phyloP scores from a whole-genome alignment of 1,140 invertebrate genomes.

The Cydia strobilella region DNA sequence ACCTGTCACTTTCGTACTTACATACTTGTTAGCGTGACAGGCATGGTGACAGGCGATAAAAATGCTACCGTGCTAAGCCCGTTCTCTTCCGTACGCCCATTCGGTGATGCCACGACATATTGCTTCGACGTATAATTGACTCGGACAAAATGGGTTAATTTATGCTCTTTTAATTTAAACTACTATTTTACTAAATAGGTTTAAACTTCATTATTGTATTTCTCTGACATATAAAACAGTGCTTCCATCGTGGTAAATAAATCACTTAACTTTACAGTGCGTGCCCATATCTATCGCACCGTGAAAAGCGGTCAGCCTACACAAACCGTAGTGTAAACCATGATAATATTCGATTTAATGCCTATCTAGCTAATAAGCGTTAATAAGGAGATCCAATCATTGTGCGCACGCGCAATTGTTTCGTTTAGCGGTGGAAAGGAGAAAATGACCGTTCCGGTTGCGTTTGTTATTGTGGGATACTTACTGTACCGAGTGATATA shows the following conservation, averaged over 20 bases:
- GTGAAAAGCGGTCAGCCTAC: not conserved
- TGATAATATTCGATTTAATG: slow-evolving; percentile 18
- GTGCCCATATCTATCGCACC: not conserved
- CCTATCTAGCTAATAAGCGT: not conserved
- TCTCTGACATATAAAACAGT: not conserved
- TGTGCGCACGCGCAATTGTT: slow-evolving; percentile 41
- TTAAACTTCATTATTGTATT: no score
- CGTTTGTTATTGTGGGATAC: slow-evolving; percentile 1
- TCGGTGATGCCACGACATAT: no score
- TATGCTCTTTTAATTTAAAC: no score
- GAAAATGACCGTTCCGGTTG: slow-evolving; percentile 44
- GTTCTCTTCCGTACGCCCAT: no score
- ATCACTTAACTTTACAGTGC: not conserved
- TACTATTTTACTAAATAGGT: no score
- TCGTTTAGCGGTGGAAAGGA: slow-evolving; percentile 52
- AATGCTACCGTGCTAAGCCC: no score
- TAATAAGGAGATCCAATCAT: slow-evolving; percentile 24
- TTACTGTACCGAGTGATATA: slow-evolving; percentile 37
- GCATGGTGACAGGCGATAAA: no score
- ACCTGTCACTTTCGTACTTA: no score
- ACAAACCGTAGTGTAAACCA: not conserved
- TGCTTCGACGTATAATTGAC: no score
- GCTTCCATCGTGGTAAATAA: not conserved
- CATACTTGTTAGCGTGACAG: no score
- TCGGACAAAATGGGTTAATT: no score